A percentile compares a stretch with the other conserved stretches of the same genome.
These are phyloP conservation scores for Lineus longissimus DNA, from an alignment of 1,140 invertebrate genomes.

Conservation along the genomic window DNA sequence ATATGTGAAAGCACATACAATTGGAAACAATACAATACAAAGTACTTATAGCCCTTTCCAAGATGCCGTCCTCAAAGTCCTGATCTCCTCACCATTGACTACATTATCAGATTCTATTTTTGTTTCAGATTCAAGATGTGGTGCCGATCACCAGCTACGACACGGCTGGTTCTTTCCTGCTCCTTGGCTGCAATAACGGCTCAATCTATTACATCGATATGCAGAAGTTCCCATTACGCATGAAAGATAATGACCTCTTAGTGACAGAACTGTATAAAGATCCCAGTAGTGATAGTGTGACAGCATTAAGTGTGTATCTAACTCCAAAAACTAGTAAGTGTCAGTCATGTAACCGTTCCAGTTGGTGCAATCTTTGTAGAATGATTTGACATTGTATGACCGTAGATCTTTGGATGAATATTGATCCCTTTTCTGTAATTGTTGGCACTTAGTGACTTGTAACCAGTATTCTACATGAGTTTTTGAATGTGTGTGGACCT, in stretches of 20 bases:
- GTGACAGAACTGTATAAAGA: conserved; percentile 96
- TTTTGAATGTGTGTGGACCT: too few species aligned
- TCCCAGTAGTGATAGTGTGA: conserved; percentile 89
- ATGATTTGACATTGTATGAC: too few species aligned
- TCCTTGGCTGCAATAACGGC: conserved; percentile 92
- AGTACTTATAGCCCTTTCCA: too few species aligned
- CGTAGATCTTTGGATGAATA: too few species aligned
- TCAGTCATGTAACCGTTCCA: too few species aligned
- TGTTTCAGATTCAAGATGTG: conserved; percentile 83
- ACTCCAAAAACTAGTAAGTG: conserved; percentile 92
- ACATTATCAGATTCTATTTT: too few species aligned
- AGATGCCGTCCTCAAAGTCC: too few species aligned
- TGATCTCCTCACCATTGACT: too few species aligned
- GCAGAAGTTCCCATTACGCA: conserved; percentile 97
- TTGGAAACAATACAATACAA: too few species aligned
- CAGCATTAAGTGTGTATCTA: conserved; percentile 96
- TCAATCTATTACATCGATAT: conserved; percentile 99
- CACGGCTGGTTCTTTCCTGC: conserved; percentile 89
- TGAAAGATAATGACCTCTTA: conserved; percentile 98
- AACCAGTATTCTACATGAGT: too few species aligned
- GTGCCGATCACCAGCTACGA: conserved; percentile 92
- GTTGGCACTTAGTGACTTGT: too few species aligned
- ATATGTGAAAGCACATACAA: neutral
- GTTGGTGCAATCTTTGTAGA: neutral
- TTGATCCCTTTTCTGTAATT: too few species aligned